Evolutionary conservation across 1,140 invertebrate species (phyloP).

Genomic region (Euglossa dilemma): DNA sequence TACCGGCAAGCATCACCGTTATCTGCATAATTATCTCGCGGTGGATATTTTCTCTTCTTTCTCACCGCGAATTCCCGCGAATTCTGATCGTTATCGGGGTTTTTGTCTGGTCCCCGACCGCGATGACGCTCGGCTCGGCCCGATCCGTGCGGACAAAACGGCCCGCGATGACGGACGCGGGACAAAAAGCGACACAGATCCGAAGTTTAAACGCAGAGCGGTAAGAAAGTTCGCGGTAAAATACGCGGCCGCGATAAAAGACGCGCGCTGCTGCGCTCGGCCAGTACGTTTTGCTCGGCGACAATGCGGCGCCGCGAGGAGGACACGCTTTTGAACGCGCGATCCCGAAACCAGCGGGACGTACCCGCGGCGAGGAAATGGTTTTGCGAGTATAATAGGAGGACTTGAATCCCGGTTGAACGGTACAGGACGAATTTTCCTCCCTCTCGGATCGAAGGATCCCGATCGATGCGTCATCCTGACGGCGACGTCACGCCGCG

Average conservation of each 20-base stretch:
- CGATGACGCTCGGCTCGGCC: too few species aligned
- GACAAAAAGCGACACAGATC: conserved; percentile 5
- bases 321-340: conserved; percentile 49
- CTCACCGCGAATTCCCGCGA: too few species aligned
- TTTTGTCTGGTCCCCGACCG: too few species aligned
- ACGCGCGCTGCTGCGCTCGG: conserved; percentile 51
- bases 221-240: conserved; percentile 33
- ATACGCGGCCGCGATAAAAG: conserved; percentile 45
- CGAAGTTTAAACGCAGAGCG: conserved; percentile 28
- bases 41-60: too few species aligned
- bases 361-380: conserved; percentile 27
- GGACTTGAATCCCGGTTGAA: not conserved
- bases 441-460: conserved; percentile 12
- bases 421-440: conserved; percentile 18
- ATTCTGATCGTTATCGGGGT: too few species aligned
- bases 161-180: too few species aligned
- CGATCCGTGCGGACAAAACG: too few species aligned
- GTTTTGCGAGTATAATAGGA: not conserved
- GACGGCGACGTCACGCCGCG: not conserved
- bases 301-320: conserved; percentile 45
- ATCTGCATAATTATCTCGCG: conserved; percentile 56
- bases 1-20: conserved; percentile 47
- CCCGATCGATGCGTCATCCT: not conserved
- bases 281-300: conserved; percentile 59
- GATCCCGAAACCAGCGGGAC: conserved; percentile 59